Percentiles rank a stretch among this genome's conserved stretches.
These are phyloP conservation scores for Pachyrhynchus sulphureomaculatus DNA, from an alignment of 1,140 invertebrate species.

Conservation along the genomic window DNA sequence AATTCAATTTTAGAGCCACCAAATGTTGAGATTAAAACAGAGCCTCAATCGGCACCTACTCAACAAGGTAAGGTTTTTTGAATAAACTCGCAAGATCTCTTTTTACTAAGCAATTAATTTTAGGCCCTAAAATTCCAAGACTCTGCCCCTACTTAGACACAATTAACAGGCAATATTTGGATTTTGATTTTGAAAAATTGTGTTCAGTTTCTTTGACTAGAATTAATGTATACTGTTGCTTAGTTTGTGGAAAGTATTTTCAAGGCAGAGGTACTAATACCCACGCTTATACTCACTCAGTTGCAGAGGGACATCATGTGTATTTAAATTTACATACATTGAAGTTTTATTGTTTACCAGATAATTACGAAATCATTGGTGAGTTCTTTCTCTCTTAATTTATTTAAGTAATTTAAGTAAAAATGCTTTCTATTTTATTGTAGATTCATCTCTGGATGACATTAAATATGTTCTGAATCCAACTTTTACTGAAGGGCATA, in stretches of 20 bases:
- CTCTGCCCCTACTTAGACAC: conserved; percentile 94
- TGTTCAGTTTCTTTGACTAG: conserved; percentile 97
- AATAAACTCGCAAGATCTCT: background rate
- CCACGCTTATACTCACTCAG: conserved; percentile 98
- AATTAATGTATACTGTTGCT: conserved; percentile 99
- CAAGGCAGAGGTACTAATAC: conserved; percentile 97
- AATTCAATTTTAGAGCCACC: too few relatives aligned
- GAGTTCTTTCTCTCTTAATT: conserved; percentile 40
- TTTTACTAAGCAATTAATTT: background rate
- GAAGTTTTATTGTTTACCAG: conserved; percentile 98
- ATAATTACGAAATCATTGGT: conserved; percentile 99
- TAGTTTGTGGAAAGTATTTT: conserved; percentile 99
- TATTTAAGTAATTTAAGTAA: background rate
- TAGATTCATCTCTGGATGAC: conserved; percentile 96
- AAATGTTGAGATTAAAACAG: too few relatives aligned
- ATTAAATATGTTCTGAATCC: conserved; percentile 99
- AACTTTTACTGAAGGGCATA: conserved; percentile 85
- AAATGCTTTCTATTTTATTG: conserved; percentile 36
- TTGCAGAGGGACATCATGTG: conserved; percentile 96
- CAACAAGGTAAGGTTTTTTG: too few relatives aligned
- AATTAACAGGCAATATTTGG: conserved; percentile 93
- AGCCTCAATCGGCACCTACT: too few relatives aligned
- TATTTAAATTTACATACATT: conserved; percentile 96
- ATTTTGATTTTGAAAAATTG: conserved; percentile 99
- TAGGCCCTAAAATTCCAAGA: conserved; percentile 12